Evolutionary conservation across 2,113 vertebrate species (phyloP), one percentile per base, ranked within the genome.

Genomic region (Aramus guarauna): DNA sequence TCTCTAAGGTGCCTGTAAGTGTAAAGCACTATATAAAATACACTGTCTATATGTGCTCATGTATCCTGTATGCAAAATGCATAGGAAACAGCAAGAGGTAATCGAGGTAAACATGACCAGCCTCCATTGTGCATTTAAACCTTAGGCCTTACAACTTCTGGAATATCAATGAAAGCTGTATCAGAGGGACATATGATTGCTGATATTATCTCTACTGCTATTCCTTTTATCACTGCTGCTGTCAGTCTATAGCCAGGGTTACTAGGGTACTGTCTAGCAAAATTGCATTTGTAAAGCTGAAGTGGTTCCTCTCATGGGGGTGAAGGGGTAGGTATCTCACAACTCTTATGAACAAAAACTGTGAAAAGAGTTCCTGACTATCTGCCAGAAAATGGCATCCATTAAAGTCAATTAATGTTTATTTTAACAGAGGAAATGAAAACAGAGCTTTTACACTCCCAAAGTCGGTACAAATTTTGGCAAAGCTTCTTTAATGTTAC

Each of bases 281-380:
- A 96, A 94, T n/a, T 79, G 19, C 23, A 41, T 73, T 58, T 92
- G 52, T 73, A 88, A 94, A 93, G 43, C 56, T 81, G 60, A 94
- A 95, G 71, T 73, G 16, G 30, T 30, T 93, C 59, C 23, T 89
- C 43, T 95, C 36, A 20, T 3, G 4, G 12, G 47, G 56, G 20
- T 85, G 52, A 66, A 88, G 43, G 29, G 9, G 43, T 21, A 55
- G 52, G 27, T 64, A 75, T 81, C 45, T 81, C 77, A 39, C 24
- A 92, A 52, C 55, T 52, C n/a, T 75, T 80, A 78, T 10, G 22
- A 96, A 39, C 36, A 84, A 50, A 93, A 91, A 63, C 63, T 75
- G 66, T 85, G 91, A 78, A 73, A 90, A 47, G 15, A 3, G 11
- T 78, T 86, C 15, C 67, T 59, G 36, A 48, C 48, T 85, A 45